Percentiles rank a stretch among this genome's conserved stretches.
These are phyloP conservation scores for Zaprionus kolodkinae DNA, from an alignment of 1,140 invertebrate genomes.

Conservation along the genomic window DNA sequence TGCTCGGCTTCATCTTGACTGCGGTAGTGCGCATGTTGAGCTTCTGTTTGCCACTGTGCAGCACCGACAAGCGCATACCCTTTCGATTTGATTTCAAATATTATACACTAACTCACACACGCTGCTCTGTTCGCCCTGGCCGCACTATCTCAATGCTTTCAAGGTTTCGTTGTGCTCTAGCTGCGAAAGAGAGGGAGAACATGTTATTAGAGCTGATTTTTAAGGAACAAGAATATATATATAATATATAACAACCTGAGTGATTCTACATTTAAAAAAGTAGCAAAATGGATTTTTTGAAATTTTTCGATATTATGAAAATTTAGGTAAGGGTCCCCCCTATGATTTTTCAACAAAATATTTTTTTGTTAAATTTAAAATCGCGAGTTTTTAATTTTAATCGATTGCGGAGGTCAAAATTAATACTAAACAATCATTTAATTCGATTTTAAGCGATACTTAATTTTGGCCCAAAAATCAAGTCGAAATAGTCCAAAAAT, in stretches of 20 bases:
- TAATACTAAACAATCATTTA: too few species aligned
- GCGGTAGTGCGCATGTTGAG: slow-evolving; percentile 78
- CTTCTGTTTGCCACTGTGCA: slow-evolving; percentile 59
- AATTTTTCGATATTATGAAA: too few species aligned
- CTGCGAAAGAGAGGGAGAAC: background rate
- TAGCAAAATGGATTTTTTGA: too few species aligned
- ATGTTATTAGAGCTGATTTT: background rate
- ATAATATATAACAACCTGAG: background rate
- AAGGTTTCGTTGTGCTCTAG: background rate
- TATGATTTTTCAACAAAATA: too few species aligned
- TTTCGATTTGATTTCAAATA: slow-evolving; percentile 84
- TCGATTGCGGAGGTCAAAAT: too few species aligned
- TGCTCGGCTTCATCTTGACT: slow-evolving; percentile 75
- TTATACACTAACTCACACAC: slow-evolving; percentile 70
- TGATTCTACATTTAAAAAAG: too few species aligned
- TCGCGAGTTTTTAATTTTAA: too few species aligned
- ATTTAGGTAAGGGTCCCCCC: too few species aligned
- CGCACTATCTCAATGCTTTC: background rate
- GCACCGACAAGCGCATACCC: slow-evolving; percentile 68
- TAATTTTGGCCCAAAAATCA: too few species aligned
- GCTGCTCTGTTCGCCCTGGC: background rate
- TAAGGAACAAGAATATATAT: background rate
- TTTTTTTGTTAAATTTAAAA: too few species aligned
- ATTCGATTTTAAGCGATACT: too few species aligned
- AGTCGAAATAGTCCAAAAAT: too few species aligned